phyloP scores from a whole-genome alignment of 2,113 vertebrate genomes.

The Cariama cristata region DNA sequence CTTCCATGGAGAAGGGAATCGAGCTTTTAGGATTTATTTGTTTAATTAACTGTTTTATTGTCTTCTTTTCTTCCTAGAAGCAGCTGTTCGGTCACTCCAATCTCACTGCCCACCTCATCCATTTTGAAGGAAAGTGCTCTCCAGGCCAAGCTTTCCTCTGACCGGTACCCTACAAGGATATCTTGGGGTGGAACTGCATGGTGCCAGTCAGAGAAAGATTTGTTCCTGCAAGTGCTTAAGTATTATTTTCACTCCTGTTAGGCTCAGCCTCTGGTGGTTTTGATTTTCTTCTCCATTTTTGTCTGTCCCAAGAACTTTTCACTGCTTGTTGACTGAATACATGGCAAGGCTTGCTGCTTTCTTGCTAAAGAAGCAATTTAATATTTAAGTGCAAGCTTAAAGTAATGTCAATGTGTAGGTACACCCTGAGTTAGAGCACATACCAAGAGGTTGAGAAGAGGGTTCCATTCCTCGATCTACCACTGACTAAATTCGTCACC shows the following conservation, averaged over 20 bases:
- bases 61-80: background rate
- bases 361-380: background rate
- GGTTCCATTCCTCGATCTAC: background rate
- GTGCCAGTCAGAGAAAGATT: background rate
- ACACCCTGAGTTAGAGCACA: background rate
- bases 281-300: background rate
- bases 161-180: background rate
- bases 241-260: background rate
- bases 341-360: background rate
- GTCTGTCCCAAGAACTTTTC: background rate
- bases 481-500: background rate
- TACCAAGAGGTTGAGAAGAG: background rate
- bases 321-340: background rate
- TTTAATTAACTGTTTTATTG: background rate
- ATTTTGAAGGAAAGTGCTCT: background rate
- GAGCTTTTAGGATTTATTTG: background rate
- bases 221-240: background rate
- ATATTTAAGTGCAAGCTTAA: background rate
- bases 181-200: background rate
- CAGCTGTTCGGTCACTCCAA: background rate
- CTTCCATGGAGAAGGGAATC: background rate
- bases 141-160: background rate
- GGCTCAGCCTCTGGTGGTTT: background rate
- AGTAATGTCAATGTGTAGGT: background rate
- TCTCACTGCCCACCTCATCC: background rate